Percentiles rank a stretch among this genome's conserved stretches.
Conservation (phyloP, 2,113 vertebrate species). For the Herpetotheres cachinnans region DNA sequence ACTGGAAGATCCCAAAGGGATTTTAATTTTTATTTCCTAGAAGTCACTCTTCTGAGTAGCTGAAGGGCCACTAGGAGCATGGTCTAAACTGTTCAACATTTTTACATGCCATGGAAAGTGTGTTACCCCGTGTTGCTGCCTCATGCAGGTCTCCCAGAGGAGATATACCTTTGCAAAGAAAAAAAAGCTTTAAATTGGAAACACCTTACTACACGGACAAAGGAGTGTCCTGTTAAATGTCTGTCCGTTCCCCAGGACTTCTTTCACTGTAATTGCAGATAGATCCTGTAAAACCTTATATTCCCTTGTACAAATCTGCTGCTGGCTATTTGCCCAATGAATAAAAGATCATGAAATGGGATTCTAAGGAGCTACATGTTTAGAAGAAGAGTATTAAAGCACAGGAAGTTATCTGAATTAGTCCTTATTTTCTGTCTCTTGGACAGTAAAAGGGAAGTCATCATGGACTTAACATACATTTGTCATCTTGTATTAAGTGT, state of each 20-base stretch:
- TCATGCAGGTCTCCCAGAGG: not conserved
- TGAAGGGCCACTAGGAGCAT: not conserved
- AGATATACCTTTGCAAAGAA: not conserved
- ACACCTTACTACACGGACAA: not conserved
- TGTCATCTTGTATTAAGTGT: not conserved
- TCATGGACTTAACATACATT: not conserved
- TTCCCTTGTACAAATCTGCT: not conserved
- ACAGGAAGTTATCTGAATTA: not conserved
- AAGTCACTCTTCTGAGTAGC: not conserved
- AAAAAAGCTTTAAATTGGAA: not conserved
- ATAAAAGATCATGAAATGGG: not conserved
- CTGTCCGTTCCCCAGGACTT: not conserved
- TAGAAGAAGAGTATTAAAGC: not conserved
- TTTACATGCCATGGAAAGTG: not conserved
- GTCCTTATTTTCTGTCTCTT: not conserved
- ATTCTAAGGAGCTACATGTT: not conserved
- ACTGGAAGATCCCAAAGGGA: not conserved
- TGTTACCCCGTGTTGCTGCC: accelerated
- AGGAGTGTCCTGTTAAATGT: not conserved
- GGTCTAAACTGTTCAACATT: not conserved
- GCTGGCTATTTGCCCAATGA: not conserved
- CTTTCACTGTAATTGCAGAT: not conserved
- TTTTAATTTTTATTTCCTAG: not conserved
- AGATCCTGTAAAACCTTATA: not conserved
- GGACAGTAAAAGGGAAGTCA: not conserved